Conservation (phyloP, 1,140 invertebrate genomes). For the fruit fly (Drosophila melanogaster) region Release_6_plus_ISO1_MT NT_033777.3:31386501-31387000, state of each 20-base stretch:
- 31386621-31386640: constrained; percentile 19
- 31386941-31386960: background rate
- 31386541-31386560: constrained; percentile 2
- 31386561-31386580: constrained; percentile 16
- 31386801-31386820: constrained; percentile 22
- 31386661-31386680: constrained; percentile 8
- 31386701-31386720: constrained; percentile 35
- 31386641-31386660: constrained; percentile 18
- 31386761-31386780: constrained; percentile 27
- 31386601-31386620: constrained; percentile 15
- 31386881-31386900: constrained; percentile 15
- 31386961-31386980: constrained; percentile 3
- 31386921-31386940: constrained; percentile 19
- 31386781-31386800: constrained; percentile 49
- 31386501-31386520: constrained; percentile 47
- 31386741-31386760: constrained; percentile 16
- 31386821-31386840: background rate
- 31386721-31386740: constrained; percentile 53
- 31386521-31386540: background rate
- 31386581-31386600: constrained; percentile 24
- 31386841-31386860: background rate
- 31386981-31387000: no score
- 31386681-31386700: constrained; percentile 9
- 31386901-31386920: constrained; percentile 31
- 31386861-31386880: constrained; percentile 22